Base-by-base conservation (phyloP, 2,113 vertebrate genomes). In the Hyperopisus bebe region DNA sequence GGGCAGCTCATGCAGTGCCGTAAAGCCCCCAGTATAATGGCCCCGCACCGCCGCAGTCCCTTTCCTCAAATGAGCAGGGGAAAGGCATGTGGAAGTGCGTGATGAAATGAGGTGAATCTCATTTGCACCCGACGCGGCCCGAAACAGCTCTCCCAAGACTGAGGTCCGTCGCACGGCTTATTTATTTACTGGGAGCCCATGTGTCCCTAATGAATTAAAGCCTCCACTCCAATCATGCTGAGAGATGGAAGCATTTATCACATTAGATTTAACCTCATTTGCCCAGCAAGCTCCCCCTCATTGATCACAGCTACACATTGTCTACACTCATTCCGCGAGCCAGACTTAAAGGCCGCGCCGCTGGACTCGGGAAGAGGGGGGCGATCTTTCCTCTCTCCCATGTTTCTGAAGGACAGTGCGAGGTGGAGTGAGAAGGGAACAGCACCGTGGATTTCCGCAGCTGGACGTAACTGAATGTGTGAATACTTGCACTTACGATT, bases 251-350 rank as follows among this genome's bases (percentile, higher is more conserved):
- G 91, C 88, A 88, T 93, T 93, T 93, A 93, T 93, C 92, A 93
- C 92, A 92, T 93, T 93, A 93, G 92, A 93, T 92, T 92, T 93
- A 93, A 93, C 93, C 91, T 93, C 90, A 92, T 93, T 91, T 92
- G 90, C 91, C 92, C 87, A 91, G 90, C 92, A 90, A 90, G 90
- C n/a, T 90, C 90, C 90, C 86, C 66, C 51, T 90, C 92, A 92
- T 93, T 93, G 93, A 93, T 93, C 92, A 92, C 92, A 88, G 89
- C 90, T 89, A 93, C 91, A 92, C 92, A 91, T 92, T 92, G 93
- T 93, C 92, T 90, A 90, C 89, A 77, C 90, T 91, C 92, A 92
- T 92, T 93, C 90, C 82, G 89, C 86, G 89, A 88, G 55, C 80
- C 50, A 87, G 88, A 77, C 90, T 92, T 90, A 90, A 90, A 89